Conservation (phyloP, 1,140 invertebrate species). For the Agrilus planipennis region DNA sequence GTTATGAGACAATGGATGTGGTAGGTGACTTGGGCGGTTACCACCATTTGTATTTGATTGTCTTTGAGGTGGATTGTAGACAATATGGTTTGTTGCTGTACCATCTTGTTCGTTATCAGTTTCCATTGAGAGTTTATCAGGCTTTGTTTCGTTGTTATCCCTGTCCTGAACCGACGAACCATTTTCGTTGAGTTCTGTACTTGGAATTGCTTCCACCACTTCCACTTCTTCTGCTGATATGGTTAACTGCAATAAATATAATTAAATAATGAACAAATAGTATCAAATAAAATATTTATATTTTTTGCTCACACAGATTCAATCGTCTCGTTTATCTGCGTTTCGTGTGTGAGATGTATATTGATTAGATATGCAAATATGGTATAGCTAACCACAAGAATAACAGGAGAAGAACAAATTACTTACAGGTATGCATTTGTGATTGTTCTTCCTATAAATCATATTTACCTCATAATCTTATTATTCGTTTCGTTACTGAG, state of each 20-base stretch:
- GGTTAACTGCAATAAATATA: constrained; percentile 3
- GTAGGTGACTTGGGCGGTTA: constrained; percentile 18
- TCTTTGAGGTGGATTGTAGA: constrained; percentile 37
- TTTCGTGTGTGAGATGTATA: too few relatives aligned
- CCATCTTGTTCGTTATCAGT: constrained; percentile 49
- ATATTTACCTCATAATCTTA: too few relatives aligned
- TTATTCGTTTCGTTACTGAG: too few relatives aligned
- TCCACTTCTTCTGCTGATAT: constrained; percentile 54
- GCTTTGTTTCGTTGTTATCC: constrained; percentile 32
- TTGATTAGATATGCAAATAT: too few relatives aligned
- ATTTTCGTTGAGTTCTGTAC: constrained; percentile 40
- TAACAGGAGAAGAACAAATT: too few relatives aligned
- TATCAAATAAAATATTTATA: neutral
- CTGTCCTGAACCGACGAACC: constrained; percentile 21
- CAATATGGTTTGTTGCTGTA: constrained; percentile 36
- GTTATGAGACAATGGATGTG: constrained; percentile 33
- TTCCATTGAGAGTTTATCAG: constrained; percentile 55
- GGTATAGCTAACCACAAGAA: too few relatives aligned
- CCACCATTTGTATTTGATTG: constrained; percentile 8
- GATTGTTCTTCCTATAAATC: too few relatives aligned
- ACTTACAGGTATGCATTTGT: too few relatives aligned
- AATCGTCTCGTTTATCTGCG: too few relatives aligned
- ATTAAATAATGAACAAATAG: neutral
- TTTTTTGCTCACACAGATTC: too few relatives aligned
- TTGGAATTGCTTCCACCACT: constrained; percentile 47